A percentile compares a stretch with the other conserved stretches of the same genome.
phyloP scores from a whole-genome alignment of 2,888 invertebrate species.

The Drosophila mulleri region DNA sequence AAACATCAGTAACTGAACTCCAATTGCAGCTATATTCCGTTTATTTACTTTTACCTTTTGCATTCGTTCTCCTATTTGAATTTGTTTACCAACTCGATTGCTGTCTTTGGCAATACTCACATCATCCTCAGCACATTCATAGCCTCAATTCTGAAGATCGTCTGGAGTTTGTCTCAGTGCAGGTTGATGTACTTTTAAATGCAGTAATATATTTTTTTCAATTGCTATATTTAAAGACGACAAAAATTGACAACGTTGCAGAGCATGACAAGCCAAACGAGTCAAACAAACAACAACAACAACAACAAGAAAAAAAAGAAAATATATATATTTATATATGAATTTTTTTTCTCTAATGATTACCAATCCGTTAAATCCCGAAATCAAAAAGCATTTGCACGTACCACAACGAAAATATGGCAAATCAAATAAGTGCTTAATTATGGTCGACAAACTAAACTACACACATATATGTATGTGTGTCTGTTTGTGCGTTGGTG shows the following conservation, averaged over 20 bases:
- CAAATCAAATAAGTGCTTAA: constrained; percentile 82
- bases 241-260: constrained; percentile 72
- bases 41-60: background rate
- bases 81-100: constrained; percentile 8
- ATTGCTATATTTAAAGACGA: constrained; percentile 76
- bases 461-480: constrained; percentile 19
- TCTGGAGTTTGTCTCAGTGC: constrained; percentile 25
- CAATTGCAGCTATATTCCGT: background rate
- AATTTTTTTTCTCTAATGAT: constrained; percentile 53
- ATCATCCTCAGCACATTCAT: constrained; percentile 2
- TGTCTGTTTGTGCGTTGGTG: constrained; percentile 57
- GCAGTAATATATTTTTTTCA: constrained; percentile 58
- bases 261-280: constrained; percentile 55
- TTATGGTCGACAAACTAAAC: constrained; percentile 61
- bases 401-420: constrained; percentile 71
- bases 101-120: background rate
- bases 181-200: constrained; percentile 75
- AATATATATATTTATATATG: constrained; percentile 15
- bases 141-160: constrained; percentile 44
- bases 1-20: background rate
- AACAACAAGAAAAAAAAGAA: constrained; percentile 15
- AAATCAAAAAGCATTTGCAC: constrained; percentile 59
- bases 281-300: constrained; percentile 19
- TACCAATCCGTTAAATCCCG: constrained; percentile 69
- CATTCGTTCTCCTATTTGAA: constrained; percentile 10